These are phyloP conservation scores for Ophion obscuratus DNA, from an alignment of 2,888 invertebrate genomes.

Conservation along the genomic window DNA sequence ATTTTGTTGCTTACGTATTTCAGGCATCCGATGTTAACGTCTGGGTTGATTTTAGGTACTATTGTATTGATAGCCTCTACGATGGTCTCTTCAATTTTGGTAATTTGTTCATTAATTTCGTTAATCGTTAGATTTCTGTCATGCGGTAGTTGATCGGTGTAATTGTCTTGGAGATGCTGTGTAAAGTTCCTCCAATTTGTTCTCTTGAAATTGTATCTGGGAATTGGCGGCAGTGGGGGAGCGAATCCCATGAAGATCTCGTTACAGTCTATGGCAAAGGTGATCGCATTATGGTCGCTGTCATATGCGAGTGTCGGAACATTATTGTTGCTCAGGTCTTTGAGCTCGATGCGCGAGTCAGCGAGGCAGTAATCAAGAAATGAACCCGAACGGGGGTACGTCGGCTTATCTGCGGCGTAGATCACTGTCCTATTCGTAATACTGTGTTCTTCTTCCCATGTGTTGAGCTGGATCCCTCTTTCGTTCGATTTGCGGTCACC, in stretches of 20 bases:
- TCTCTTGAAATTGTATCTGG: constrained; percentile 43
- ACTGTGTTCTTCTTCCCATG: constrained; percentile 38
- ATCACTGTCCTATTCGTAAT: neutral
- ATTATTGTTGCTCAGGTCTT: too few relatives aligned
- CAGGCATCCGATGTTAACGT: constrained; percentile 9
- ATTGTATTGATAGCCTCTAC: constrained; percentile 6
- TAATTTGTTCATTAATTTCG: constrained; percentile 54
- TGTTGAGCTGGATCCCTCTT: neutral
- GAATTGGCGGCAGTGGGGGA: neutral
- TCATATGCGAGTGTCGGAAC: constrained; percentile 22
- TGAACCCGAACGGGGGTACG: too few relatives aligned
- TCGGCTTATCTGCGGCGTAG: too few relatives aligned
- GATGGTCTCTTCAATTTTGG: constrained; percentile 11
- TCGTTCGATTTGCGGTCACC: constrained; percentile 3
- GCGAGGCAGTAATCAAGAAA: too few relatives aligned
- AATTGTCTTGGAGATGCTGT: constrained; percentile 3
- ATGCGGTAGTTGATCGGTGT: neutral
- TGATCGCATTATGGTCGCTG: constrained; percentile 60
- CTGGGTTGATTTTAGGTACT: constrained; percentile 15
- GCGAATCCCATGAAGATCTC: constrained; percentile 1
- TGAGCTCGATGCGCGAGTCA: too few relatives aligned
- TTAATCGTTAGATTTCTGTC: constrained; percentile 57
- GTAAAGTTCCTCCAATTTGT: constrained; percentile 57
- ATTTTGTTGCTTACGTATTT: too few relatives aligned
- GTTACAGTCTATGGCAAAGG: neutral